Evolutionary conservation across 2,797 vertebrate species (phyloP).

Genomic region (Epinephelus malabaricus): DNA sequence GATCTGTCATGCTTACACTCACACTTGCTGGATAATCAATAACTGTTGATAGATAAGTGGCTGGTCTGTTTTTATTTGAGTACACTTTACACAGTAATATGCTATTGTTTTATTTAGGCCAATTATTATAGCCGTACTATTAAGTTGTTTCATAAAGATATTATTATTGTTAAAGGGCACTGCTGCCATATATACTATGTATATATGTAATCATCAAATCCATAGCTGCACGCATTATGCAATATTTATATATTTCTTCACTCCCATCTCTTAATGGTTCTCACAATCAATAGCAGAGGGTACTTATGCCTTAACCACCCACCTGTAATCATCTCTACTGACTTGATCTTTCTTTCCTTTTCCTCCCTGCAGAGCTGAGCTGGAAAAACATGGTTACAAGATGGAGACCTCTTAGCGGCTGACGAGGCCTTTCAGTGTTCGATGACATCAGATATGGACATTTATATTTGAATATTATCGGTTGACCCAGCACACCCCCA

Average conservation of each 20-base stretch:
- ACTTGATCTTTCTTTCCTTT: constrained; percentile 73
- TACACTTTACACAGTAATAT: constrained; percentile 59
- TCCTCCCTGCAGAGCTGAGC: constrained; percentile 91
- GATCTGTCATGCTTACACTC: constrained; percentile 16
- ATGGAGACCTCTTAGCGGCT: constrained; percentile 96
- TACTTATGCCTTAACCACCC: constrained; percentile 73
- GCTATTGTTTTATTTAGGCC: constrained; percentile 77
- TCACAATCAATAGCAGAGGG: constrained; percentile 81
- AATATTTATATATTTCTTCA: constrained; percentile 69
- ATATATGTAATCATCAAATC: constrained; percentile 73
- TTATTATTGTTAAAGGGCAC: constrained; percentile 76
- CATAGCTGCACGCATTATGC: constrained; percentile 69
- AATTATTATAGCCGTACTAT: constrained; percentile 68
- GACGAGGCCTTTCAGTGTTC: constrained; percentile 39
- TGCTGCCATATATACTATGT: constrained; percentile 47
- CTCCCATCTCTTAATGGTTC: constrained; percentile 77
- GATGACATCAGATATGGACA: constrained; percentile 61
- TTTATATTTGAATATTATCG: constrained; percentile 67
- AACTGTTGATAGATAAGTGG: constrained; percentile 54
- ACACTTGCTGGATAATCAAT: constrained; percentile 64
- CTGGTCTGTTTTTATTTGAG: constrained; percentile 66
- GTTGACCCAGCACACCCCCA: constrained; percentile 16
- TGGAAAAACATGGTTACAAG: constrained; percentile 99
- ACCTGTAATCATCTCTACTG: constrained; percentile 81
- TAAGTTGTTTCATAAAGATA: constrained; percentile 74